phyloP scores from a whole-genome alignment of 2,888 invertebrate genomes.

The Entomobrya multifasciata region DNA sequence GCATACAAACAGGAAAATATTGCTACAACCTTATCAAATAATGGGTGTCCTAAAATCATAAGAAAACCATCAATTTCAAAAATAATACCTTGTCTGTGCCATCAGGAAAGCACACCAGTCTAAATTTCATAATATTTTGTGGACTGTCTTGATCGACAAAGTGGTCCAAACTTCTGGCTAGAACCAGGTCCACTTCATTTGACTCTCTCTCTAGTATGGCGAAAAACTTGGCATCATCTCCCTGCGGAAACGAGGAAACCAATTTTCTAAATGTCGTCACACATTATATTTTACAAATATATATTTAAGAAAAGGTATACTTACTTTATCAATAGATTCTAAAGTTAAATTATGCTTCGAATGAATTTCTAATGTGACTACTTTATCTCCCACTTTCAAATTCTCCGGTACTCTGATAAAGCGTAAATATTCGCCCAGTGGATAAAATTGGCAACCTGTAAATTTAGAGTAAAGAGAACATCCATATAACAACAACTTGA shows the following conservation, averaged over 20 bases:
- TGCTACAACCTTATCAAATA: neutral
- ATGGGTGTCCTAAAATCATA: neutral
- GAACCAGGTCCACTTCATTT: constrained; percentile 88
- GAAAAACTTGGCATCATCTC: constrained; percentile 88
- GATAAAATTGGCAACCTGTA: constrained; percentile 91
- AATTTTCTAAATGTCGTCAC: neutral
- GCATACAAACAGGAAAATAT: neutral
- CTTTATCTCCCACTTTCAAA: constrained; percentile 88
- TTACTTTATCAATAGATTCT: constrained; percentile 87
- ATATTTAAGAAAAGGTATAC: constrained; percentile 11
- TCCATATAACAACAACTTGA: too few relatives aligned
- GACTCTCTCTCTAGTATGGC: constrained; percentile 88
- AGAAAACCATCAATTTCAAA: too few relatives aligned
- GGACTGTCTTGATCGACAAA: constrained; percentile 91
- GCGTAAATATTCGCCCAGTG: constrained; percentile 88
- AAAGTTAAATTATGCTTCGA: constrained; percentile 88
- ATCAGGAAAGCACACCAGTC: constrained; percentile 87
- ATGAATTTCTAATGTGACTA: constrained; percentile 90
- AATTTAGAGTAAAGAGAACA: constrained; percentile 16
- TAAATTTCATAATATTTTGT: constrained; percentile 91
- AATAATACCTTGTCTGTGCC: constrained; percentile 75
- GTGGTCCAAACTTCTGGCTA: constrained; percentile 89
- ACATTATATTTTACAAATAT: neutral
- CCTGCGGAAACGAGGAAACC: constrained; percentile 81
- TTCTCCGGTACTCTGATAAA: constrained; percentile 93